Conservation (phyloP, 2,888 invertebrate species). For the Drosophila kambysellisi region DNA sequence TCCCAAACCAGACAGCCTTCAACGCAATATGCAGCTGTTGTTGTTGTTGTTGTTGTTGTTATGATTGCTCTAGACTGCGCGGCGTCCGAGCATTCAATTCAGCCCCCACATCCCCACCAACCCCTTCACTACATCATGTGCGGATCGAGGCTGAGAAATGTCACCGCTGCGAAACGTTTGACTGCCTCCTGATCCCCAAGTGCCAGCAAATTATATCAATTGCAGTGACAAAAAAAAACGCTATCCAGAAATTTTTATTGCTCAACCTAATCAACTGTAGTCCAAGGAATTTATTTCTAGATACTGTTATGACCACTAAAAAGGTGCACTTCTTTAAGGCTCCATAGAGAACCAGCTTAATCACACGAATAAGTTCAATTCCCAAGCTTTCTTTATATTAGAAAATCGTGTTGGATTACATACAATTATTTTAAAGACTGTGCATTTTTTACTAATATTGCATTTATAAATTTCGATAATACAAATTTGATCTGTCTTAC, state of each 20-base stretch:
- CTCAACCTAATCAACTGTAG: conserved; percentile 54
- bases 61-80: conserved; percentile 76
- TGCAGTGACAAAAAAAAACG: conserved; percentile 12
- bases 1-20: conserved; percentile 56
- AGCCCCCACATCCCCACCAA: not conserved
- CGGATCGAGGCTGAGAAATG: conserved; percentile 40
- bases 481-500: not conserved
- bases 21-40: conserved; percentile 45
- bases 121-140: conserved; percentile 4
- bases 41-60: conserved; percentile 42
- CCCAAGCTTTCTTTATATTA: not conserved
- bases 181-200: conserved; percentile 32
- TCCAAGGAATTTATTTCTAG: conserved; percentile 39
- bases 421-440: not conserved
- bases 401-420: not conserved
- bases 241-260: conserved; percentile 56
- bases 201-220: conserved; percentile 64
- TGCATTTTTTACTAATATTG: not conserved
- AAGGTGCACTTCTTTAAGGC: conserved; percentile 37
- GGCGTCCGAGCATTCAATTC: conserved; percentile 61
- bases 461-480: not conserved
- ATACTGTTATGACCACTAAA: conserved; percentile 35
- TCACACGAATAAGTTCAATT: conserved; percentile 10
- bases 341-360: conserved; percentile 5
- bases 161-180: conserved; percentile 48